Evolutionary conservation across 2,888 invertebrate species (phyloP).

Genomic region (Synergus itoensis): DNA sequence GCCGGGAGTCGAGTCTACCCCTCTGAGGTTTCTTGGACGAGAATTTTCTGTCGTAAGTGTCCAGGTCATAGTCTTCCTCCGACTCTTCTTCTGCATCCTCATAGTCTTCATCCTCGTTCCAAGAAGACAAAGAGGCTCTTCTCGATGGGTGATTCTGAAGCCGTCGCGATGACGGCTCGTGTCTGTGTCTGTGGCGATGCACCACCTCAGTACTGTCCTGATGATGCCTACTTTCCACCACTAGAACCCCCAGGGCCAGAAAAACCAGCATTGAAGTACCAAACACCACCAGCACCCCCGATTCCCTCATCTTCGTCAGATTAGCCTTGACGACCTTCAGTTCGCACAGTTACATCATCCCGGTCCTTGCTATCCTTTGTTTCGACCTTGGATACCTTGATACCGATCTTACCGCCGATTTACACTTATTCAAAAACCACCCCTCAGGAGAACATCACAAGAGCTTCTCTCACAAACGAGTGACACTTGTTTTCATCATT

Average conservation of each 20-base stretch:
- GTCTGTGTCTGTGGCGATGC: conserved; percentile 72
- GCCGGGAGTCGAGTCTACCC: background rate
- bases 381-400: background rate
- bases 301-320: conserved; percentile 63
- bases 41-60: conserved; percentile 51
- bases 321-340: conserved; percentile 53
- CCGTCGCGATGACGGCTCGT: conserved; percentile 61
- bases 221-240: conserved; percentile 53
- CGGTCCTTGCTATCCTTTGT: conserved; percentile 33
- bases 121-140: conserved; percentile 45
- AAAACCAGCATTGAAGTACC: conserved; percentile 57
- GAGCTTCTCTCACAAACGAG: conserved; percentile 43
- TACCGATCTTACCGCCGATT: conserved; percentile 6
- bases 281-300: conserved; percentile 54
- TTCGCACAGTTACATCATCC: conserved; percentile 59
- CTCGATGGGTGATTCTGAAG: conserved; percentile 53
- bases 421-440: conserved; percentile 27
- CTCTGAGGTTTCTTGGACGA: conserved; percentile 44
- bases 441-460: conserved; percentile 47
- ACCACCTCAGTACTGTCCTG: conserved; percentile 57
- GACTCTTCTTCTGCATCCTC: conserved; percentile 59
- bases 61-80: conserved; percentile 57
- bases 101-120: conserved; percentile 59
- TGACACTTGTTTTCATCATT: conserved; percentile 56
- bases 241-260: conserved; percentile 48